These are phyloP conservation scores for Stratiolaelaps scimitus DNA, from an alignment of 1,140 invertebrate species.

Conservation along the genomic window DNA sequence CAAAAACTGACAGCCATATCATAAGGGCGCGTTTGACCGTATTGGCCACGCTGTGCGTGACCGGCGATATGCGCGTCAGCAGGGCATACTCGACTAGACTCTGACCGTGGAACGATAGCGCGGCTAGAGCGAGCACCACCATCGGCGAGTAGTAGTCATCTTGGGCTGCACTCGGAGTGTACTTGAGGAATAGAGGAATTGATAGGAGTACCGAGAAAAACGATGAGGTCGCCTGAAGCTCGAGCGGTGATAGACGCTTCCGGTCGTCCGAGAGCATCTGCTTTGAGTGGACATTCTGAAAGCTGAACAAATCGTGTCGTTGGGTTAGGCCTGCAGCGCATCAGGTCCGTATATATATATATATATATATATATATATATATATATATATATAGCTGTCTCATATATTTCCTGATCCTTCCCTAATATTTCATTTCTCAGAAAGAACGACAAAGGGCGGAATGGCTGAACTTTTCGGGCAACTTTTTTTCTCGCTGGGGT, in stretches of 20 bases:
- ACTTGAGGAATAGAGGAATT: not conserved
- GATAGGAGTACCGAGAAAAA: conserved; percentile 22
- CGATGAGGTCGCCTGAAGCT: conserved; percentile 23
- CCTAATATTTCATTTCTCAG: too few species aligned
- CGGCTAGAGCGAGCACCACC: conserved; percentile 56
- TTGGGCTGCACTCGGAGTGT: conserved; percentile 19
- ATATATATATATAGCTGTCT: too few species aligned
- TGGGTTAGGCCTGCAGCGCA: too few species aligned
- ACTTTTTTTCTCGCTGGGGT: not conserved
- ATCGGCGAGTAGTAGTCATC: conserved; percentile 38
- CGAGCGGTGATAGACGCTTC: conserved; percentile 10
- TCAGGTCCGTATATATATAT: too few species aligned
- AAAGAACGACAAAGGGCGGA: too few species aligned
- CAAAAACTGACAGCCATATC: conserved; percentile 65
- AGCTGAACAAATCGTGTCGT: conserved; percentile 44
- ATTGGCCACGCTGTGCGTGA: conserved; percentile 69
- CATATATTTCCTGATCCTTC: too few species aligned
- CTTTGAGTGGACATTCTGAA: conserved; percentile 74
- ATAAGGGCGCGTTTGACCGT: conserved; percentile 68
- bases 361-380: conserved; percentile 28
- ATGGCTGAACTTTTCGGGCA: conserved; percentile 25
- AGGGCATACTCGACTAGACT: conserved; percentile 71
- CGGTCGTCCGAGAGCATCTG: conserved; percentile 49
- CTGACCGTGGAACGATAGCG: conserved; percentile 72
- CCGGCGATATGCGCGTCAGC: conserved; percentile 71